Base-by-base conservation (phyloP, 2,113 vertebrate species). In the Charadrius vociferus region DNA sequence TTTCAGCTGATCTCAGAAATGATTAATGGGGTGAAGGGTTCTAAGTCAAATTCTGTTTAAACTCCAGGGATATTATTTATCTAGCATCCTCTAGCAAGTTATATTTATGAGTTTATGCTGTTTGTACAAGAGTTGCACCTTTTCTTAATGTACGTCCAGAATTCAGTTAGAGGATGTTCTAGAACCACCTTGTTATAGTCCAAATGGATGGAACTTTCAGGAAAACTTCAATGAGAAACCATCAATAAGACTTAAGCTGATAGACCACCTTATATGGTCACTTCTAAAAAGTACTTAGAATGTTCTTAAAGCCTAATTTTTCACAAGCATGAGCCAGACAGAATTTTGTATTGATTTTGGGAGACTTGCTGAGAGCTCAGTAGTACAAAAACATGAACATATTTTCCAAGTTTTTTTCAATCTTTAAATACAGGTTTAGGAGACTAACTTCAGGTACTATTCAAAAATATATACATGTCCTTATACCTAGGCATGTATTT, bases 1-100 rank as follows among this genome's bases (percentile, higher is more conserved):
- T 95, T 95, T 94, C 71, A 93, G 73, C 55, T 92, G 81, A 52
- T 74, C 63, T 92, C 63, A 81, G 88, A 90, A 82, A 81, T 47
- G 3, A 59, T 81, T 82, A 90, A 37, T 62, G 73, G 43, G n/a
- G 26, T 92, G 39, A 50, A 26, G 6, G 49, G 50, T 53, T 75
- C 66, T 18, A 66, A 86, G 49, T 58, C 68, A 83, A 72, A 58
- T 66, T 55, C 71, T 6, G 14, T 36, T 83, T 75, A 75, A 88
- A 68, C 17, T 65, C 18, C 27, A n/a, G 45, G n/a, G 39, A 21
- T 75, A 29, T 70, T 84, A 43, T 45, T 55, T 75, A 52, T 78
- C 36, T 26, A 67, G 52, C 41, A 58, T 56, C 8, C 34, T 67
- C 56, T 61, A 77, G 61, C 14, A 65, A 71, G 37, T 24, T 13